Evolutionary conservation across 2,113 vertebrate genomes (phyloP).

Genomic region (Nannobrachium achirus): DNA sequence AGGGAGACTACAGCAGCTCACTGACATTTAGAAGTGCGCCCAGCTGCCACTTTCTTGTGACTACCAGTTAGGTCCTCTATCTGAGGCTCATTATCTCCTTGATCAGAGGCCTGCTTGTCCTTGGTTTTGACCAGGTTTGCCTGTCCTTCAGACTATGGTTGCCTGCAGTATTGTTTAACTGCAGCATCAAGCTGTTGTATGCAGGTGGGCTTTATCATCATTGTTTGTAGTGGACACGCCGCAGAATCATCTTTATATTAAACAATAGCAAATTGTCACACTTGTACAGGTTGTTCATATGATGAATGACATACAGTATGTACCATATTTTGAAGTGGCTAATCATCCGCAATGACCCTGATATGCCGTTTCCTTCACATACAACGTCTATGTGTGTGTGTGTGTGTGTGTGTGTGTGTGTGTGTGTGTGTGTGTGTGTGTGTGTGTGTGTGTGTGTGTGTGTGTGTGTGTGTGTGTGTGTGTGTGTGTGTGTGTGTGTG

Average conservation of each 20-base stretch:
- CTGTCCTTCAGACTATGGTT: constrained; percentile 18
- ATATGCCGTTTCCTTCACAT: too few species aligned
- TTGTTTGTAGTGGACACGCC: not conserved
- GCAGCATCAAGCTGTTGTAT: not conserved
- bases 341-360: too few species aligned
- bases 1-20: constrained; percentile 39
- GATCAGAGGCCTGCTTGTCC: constrained; percentile 33
- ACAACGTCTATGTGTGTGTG: too few species aligned
- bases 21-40: constrained; percentile 60
- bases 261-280: too few species aligned
- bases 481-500: constrained; percentile 19
- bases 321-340: too few species aligned
- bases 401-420: too few species aligned
- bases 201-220: too few species aligned
- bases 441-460: too few species aligned
- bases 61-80: constrained; percentile 12
- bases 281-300: not conserved
- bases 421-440: too few species aligned
- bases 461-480: not conserved
- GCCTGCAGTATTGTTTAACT: constrained; percentile 16
- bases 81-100: constrained; percentile 41
- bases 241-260: not conserved
- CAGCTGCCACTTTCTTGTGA: constrained; percentile 29
- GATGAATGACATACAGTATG: too few species aligned
- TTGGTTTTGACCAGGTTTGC: constrained; percentile 1